Evolutionary conservation across 2,888 invertebrate species (phyloP), one percentile per base, ranked within the genome.

Genomic region (Ariolimax columbianus): DNA sequence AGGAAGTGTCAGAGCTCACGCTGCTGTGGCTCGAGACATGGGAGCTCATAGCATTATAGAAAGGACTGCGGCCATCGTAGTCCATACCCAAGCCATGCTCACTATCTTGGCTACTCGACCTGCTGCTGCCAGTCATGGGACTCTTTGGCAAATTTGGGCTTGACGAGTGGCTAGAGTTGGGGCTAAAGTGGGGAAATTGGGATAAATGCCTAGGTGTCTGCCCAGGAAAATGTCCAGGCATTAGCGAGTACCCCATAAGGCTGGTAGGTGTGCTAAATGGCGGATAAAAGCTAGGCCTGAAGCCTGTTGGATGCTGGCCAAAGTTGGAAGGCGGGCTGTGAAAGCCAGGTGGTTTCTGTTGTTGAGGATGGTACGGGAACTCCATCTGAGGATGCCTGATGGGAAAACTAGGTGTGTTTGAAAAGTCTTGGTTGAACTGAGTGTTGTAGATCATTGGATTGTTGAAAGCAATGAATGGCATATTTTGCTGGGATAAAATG

Each of bases 21-120:
- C 90, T 91, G 88, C 90, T 91, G 59, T 89, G 91, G 89, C 91
- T 92, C 89, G 91, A 90, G 38, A 90, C 89, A n/a, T 90, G 90
- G 7, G 91, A 90, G 36, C 88, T 30, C 43, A 78, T 47, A 26
- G 47, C 63, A 36, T 47, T 82, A 75, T 36, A 51, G n/a, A 14
- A 11, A 17, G 23, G 47, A 43, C 43, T 6, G 23, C 38, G 19
- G 11, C 30, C 55, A n/a, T 68, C 63, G 26, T 55, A 63, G 4
- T 66, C 80, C 11, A 6, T 40, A 7, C 40, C 40, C 9, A 43
- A 7, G 38, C 82, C 72, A 55, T 86, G 84, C n/a, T 86, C 86
- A 59, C 87, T 87, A 47, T 87, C 87, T 83, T 82, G 73, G 82
- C 87, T 87, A 73, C 82, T 86, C 33, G 87, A 83, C 30, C 86